Base-by-base conservation (phyloP, 2,797 vertebrate species). In the Ceryle rudis region DNA sequence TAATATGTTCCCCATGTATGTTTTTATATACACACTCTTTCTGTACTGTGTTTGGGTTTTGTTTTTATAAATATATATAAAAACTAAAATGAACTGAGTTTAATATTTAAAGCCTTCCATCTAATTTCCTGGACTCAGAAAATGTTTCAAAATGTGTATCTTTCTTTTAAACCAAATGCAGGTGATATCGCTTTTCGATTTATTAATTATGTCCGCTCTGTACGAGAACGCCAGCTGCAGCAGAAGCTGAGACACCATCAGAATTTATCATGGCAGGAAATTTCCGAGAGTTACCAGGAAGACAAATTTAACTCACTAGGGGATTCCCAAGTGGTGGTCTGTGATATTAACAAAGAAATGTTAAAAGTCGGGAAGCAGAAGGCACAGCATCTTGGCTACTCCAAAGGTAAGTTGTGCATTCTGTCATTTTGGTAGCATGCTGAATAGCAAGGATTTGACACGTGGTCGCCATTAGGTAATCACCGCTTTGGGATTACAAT, bases 321-420 rank as follows among this genome's bases (percentile, higher is more conserved):
- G 5, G 49, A 95, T n/a, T 96, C 97, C 61, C 80, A 91, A 2
- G 99, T 99, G 9, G 98, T 99, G 79, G 98, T 99, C 85, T 99
- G 99, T 94, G 99, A 99, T 97, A 99, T 99, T 93, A 99, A 99
- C 97, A 99, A 98, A 94, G 99, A 99, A 97, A 99, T 99, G 99
- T 98, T 99, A 65, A 99, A 98, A 95, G 98, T 99, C 83, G 99
- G 99, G 67, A 99, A 98, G 90, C 95, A 98, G 97, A 99, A 98
- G 91, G 98, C 98, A 0, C 96, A 97, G 17, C 70, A 93, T 21
- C 95, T 97, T 71, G 98, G 98, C 89, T 96, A 99, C 93, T 95
- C 83, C 8, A 94, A 98, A 86, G 99, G 99, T 99, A 78, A 96
- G 96, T 92, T 49, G 18, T 78, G 20, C 15, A 5, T 58, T 31